Conservation (phyloP, 1,140 invertebrate species). For the Platorchestia sp. region DNA sequence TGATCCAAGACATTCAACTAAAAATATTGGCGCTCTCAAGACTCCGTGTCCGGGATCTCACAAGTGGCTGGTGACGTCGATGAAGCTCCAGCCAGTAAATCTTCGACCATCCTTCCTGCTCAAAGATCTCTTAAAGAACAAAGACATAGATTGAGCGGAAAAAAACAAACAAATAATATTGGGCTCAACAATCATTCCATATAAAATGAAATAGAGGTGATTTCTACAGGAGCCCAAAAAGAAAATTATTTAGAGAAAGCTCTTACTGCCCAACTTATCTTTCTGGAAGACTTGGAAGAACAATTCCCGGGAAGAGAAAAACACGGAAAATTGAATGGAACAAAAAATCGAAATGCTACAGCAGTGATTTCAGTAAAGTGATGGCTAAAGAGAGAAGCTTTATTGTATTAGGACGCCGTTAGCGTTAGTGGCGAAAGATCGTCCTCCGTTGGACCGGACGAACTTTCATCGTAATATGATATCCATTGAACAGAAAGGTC, state of each 20-base stretch:
- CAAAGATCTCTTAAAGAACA: neutral
- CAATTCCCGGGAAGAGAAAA: neutral
- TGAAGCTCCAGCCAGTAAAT: neutral
- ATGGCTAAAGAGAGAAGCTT: neutral
- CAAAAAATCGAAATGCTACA: neutral
- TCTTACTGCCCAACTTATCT: neutral
- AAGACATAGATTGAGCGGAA: neutral
- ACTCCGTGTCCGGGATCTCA: neutral
- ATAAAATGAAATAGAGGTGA: neutral
- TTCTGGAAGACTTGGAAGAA: neutral
- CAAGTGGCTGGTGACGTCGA: neutral
- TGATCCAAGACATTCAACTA: neutral
- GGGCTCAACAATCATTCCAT: neutral
- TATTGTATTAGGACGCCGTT: constrained; percentile 33
- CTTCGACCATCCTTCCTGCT: neutral
- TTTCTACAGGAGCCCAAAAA: neutral
- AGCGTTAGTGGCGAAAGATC: neutral
- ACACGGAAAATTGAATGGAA: neutral
- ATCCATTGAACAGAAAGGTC: neutral
- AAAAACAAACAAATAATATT: neutral
- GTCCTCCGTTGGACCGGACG: neutral
- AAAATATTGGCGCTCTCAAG: neutral
- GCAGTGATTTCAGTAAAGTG: constrained; percentile 33
- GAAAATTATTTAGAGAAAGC: neutral
- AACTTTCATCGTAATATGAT: neutral